Evolutionary conservation across 2,797 vertebrate genomes (phyloP), one percentile per base, ranked within the genome.

Genomic region (Alectoris magna): DNA sequence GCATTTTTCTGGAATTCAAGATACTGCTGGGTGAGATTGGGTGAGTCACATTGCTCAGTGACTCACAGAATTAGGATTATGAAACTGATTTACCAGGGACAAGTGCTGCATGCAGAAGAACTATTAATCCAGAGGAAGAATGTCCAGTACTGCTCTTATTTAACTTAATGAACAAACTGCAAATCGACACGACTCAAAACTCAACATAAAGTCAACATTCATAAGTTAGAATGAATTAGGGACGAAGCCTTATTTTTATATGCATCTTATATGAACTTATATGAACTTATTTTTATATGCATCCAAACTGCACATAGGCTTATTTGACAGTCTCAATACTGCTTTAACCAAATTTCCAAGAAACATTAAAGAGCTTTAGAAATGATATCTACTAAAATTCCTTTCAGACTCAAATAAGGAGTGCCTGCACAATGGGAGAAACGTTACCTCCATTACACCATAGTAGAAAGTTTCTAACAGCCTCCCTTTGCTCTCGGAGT

Each of bases 1-100:
- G 55, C 34, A 60, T 34, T 0, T 0, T 36, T 56, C 55, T 96
- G n/a, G 73, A 89, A 88, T 60, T 86, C 63, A 81, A 78, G 70
- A 67, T 29, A 73, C 18, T 27, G 36, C 13, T 84, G 55, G 48
- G 55, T 69, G 67, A 85, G 43, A 80, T 0, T 72, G 82, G 16
- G 70, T 94, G 93, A 96, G 85, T 96, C 93, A 96, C 0, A 0
- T 15, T 27, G 2, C 43, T n/a, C 76, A 81, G 48, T 95, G 94
- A 93, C 85, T 96, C 96, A 95, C 27, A 90, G 67, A 93, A 88
- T 92, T 48, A 78, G 80, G 79, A 79, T 0, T 72, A 53, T 73
- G 77, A 75, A 93, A 92, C 36, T 63, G 59, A 84, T 86, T 89
- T 70, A 72, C 89, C 59, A 12, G 4, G n/a, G 51, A 78, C 49